These are phyloP conservation scores for Ypsolopha scabrella DNA, from an alignment of 2,888 invertebrate species.

Conservation along the genomic window DNA sequence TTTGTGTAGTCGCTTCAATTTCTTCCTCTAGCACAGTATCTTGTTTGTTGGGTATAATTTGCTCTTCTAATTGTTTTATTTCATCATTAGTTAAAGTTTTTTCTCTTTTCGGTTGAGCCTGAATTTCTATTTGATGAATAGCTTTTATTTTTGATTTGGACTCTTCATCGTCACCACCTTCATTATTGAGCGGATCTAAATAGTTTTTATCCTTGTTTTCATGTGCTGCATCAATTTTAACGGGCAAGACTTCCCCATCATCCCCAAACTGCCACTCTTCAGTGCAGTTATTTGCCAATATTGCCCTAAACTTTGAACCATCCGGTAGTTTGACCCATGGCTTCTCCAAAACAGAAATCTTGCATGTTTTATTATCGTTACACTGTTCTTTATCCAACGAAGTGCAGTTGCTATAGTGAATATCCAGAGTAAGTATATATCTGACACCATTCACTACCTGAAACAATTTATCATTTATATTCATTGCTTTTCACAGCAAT, in stretches of 20 bases:
- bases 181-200: conserved; percentile 12
- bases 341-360: conserved; percentile 73
- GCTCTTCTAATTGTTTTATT: conserved; percentile 44
- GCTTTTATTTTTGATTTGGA: conserved; percentile 23
- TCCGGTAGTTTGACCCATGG: conserved; percentile 72
- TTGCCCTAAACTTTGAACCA: conserved; percentile 70
- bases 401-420: conserved; percentile 59
- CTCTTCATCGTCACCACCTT: conserved; percentile 3
- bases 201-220: conserved; percentile 20
- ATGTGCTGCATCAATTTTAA: conserved; percentile 11
- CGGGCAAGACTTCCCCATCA: conserved; percentile 33
- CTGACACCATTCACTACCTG: conserved; percentile 73
- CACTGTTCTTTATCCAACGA: conserved; percentile 28
- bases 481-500: not conserved
- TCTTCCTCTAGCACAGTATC: conserved; percentile 12
- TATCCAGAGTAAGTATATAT: conserved; percentile 63
- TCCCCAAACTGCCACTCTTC: conserved; percentile 61
- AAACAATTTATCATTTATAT: conserved; percentile 15
- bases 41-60: conserved; percentile 40
- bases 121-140: conserved; percentile 31
- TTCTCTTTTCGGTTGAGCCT: conserved; percentile 29
- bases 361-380: conserved; percentile 57
- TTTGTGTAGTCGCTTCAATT: too few relatives aligned
- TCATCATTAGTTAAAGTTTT: conserved; percentile 36
- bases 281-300: conserved; percentile 77